These are phyloP conservation scores for Ornithorhynchus anatinus DNA, from an alignment of 2,113 vertebrate species.

Conservation along the genomic window DNA sequence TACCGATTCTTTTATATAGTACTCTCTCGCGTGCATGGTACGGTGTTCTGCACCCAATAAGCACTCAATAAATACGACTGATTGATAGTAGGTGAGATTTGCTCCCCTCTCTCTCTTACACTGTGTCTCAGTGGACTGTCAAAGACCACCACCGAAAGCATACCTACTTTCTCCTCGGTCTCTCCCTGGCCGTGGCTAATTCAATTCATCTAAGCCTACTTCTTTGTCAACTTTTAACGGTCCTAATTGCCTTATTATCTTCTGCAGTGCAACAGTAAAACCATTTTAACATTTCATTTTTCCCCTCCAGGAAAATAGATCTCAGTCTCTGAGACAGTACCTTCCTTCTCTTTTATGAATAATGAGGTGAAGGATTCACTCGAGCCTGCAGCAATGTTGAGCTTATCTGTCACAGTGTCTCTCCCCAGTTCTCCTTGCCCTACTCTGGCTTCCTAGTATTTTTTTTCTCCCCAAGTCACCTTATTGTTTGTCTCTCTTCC, in stretches of 20 bases:
- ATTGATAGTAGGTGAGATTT: no score
- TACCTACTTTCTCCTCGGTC: constrained; percentile 55
- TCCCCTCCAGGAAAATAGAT: constrained; percentile 54
- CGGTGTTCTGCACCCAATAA: no score
- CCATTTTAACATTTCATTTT: constrained; percentile 66
- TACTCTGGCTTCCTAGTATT: constrained; percentile 30
- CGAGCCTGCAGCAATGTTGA: constrained; percentile 50
- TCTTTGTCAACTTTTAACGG: constrained; percentile 55
- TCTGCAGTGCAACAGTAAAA: constrained; percentile 47
- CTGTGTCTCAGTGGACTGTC: constrained; percentile 38
- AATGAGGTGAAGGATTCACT: constrained; percentile 55
- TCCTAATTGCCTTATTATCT: constrained; percentile 68
- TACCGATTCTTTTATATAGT: no score
- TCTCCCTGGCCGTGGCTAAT: constrained; percentile 52
- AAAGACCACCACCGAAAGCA: constrained; percentile 48
- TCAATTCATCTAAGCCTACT: constrained; percentile 54
- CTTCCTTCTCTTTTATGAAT: constrained; percentile 11
- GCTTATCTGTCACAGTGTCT: constrained; percentile 50
- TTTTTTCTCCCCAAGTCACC: constrained; percentile 29
- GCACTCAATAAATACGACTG: no score
- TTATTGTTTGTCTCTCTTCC: constrained; percentile 24
- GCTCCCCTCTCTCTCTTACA: no score
- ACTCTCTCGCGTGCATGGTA: no score
- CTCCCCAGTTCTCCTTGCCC: constrained; percentile 25
- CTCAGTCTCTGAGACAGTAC: constrained; percentile 27